Conservation (phyloP, 2,888 invertebrate genomes). For the Clivina fossor region DNA sequence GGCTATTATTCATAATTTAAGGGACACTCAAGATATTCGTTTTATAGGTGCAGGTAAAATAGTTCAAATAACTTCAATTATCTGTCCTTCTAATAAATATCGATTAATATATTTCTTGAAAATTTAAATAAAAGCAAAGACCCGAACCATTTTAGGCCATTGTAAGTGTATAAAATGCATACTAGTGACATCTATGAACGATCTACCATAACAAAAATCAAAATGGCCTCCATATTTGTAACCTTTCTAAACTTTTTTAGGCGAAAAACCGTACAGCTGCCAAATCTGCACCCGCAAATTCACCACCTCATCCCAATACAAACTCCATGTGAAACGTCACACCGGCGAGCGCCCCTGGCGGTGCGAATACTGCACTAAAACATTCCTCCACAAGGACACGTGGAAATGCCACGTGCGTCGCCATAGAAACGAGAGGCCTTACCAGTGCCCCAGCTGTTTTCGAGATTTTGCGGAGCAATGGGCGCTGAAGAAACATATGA, state of each 20-base stretch:
- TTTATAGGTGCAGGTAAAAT: too few species aligned
- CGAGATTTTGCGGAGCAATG: slow-evolving; percentile 67
- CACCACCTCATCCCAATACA: slow-evolving; percentile 73
- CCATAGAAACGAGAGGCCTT: slow-evolving; percentile 66
- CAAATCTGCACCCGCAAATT: slow-evolving; percentile 66
- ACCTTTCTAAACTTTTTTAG: slow-evolving; percentile 44
- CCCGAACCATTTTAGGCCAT: too few species aligned
- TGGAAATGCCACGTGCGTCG: slow-evolving; percentile 68
- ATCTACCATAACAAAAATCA: too few species aligned
- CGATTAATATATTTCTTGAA: too few species aligned
- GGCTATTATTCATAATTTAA: too few species aligned
- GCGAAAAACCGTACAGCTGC: slow-evolving; percentile 77
- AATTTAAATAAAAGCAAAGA: too few species aligned
- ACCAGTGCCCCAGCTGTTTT: slow-evolving; percentile 59
- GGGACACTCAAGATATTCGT: too few species aligned
- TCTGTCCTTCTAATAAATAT: too few species aligned
- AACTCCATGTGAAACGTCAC: slow-evolving; percentile 66
- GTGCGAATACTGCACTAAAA: slow-evolving; percentile 61
- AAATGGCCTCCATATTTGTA: too few species aligned
- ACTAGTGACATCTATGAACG: too few species aligned
- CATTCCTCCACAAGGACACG: slow-evolving; percentile 62
- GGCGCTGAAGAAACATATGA: slow-evolving; percentile 65
- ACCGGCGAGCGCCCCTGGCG: slow-evolving; percentile 62
- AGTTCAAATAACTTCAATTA: too few species aligned
- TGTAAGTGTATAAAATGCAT: too few species aligned